Evolutionary conservation across 1,140 invertebrate genomes (phyloP), one percentile per base, ranked within the genome.

Genomic region (Micrasema minimum): DNA sequence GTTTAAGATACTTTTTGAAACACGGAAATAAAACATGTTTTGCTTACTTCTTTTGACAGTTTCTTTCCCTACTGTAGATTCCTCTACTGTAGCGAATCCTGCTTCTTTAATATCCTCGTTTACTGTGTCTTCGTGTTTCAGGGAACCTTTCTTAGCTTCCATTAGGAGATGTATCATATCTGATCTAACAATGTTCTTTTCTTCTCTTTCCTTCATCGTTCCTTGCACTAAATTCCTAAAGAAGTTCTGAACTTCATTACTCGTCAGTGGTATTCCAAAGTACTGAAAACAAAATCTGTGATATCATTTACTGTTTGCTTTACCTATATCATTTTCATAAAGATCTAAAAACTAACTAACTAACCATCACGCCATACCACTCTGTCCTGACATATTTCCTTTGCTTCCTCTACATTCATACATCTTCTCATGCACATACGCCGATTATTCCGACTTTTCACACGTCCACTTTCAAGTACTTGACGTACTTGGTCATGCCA

Each of bases 121-220:
- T 2, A 55, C 38, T 18, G 43, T 14, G 18, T 26, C 18, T 16
- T 72, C 71, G 26, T 69, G 45, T 22, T 66, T 87, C 43, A 45
- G 43, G n/a, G n/a, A n/a, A n/a, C n/a, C n/a, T n/a, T n/a, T n/a
- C n/a, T n/a, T n/a, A n/a, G n/a, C n/a, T n/a, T 53, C 50, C 23
- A 53, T 53, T 0, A 22, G 50, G 50, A 23, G 14, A 5, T 23
- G 83, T 4, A 87, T 80, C 84, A 87, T 85, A 70, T 87, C 86
- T 0, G 83, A 82, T 9, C 85, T 77, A 0, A 78, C 76, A 10
- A 86, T 84, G 4, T 83, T 80, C 23, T 85, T 72, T 45, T 82
- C 78, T 65, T 83, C 77, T 2, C 86, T 80, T 35, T 80, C 80
- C 50, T 82, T 80, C 68, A 88, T 82, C 16, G 85, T 83, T 57